Conservation (phyloP, 2,113 vertebrate genomes). For the Mohoua ochrocephala region DNA sequence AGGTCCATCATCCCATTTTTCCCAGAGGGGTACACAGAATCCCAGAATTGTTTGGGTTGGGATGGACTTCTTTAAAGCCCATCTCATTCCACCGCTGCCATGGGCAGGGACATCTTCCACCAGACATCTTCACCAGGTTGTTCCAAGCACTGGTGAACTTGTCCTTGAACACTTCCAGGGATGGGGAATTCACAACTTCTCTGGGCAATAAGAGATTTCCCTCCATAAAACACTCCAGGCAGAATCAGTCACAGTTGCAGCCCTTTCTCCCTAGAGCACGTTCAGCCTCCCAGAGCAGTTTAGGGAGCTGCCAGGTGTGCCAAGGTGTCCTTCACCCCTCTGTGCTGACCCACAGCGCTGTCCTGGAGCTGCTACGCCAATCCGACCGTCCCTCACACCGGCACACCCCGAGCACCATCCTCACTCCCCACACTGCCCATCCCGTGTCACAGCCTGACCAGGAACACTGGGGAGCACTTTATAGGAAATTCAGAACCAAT, state of each 20-base stretch:
- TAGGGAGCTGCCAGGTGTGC: not conserved
- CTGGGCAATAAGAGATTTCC: not conserved
- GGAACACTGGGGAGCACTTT: not conserved
- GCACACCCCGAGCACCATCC: accelerated
- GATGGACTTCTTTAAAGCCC: not conserved
- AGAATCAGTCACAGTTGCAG: not conserved
- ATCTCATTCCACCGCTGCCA: not conserved
- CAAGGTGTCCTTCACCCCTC: not conserved
- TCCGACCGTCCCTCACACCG: accelerated
- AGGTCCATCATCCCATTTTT: not conserved
- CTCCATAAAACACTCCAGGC: not conserved
- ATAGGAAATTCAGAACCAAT: not conserved
- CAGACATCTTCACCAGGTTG: too few species aligned
- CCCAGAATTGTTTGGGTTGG: not conserved
- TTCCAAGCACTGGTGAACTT: not conserved
- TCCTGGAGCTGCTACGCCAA: not conserved
- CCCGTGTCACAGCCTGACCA: accelerated
- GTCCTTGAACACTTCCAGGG: not conserved
- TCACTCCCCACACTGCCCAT: accelerated
- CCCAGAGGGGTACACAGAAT: not conserved
- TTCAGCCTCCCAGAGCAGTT: not conserved
- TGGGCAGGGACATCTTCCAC: not conserved
- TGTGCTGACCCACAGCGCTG: accelerated
- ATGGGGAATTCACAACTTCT: not conserved
- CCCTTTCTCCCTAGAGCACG: not conserved